Base-by-base conservation (phyloP, 2,888 invertebrate genomes). In the Lomographa bimaculata region DNA sequence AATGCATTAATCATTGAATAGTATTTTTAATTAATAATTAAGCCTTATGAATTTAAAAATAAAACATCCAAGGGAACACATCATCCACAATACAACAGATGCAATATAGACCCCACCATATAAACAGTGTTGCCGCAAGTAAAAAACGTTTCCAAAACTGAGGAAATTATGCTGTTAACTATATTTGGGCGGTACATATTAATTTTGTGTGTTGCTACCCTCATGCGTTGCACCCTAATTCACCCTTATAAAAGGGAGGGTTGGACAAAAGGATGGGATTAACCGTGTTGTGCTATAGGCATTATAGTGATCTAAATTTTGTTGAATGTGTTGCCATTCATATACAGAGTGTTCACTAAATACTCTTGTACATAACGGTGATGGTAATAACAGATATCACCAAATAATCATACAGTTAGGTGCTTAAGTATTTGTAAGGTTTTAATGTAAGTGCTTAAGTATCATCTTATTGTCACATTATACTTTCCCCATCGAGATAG, bases 1-100 rank as follows among this genome's bases (percentile, higher is more conserved):
- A 86, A 79, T 78, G 82, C 82, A 89, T 86, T 87, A 86, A 81
- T 79, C 83, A 84, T 75, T 81, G 56, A 48, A 39, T 61, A 54
- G 60, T 62, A n/a, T 61, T 70, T 58, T 60, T 60, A 49, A 35
- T 45, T 42, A 11, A 16, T 14, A 29, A 16, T n/a, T n/a, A n/a
- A n/a, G n/a, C 30, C 29, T 26, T 17, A 32, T 25, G 27, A 16
- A 20, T 11, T 23, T 3, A 17, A 21, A 28, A 14, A 6, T 7
- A 0, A n/a, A 17, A 14, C 14, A 28, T 11, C 7, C 24, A 5
- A 10, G 0, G n/a, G 6, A 8, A 12, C 24, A 9, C 6, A 14
- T 3, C 14, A 3, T 14, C n/a, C 4, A 24, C 11, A 11, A 7
- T 3, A 1, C 6, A 18, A 7, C 24, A n/a, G 14, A 17, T 7